phyloP scores from a whole-genome alignment of 2,888 invertebrate species.

The Homarus gammarus region DNA sequence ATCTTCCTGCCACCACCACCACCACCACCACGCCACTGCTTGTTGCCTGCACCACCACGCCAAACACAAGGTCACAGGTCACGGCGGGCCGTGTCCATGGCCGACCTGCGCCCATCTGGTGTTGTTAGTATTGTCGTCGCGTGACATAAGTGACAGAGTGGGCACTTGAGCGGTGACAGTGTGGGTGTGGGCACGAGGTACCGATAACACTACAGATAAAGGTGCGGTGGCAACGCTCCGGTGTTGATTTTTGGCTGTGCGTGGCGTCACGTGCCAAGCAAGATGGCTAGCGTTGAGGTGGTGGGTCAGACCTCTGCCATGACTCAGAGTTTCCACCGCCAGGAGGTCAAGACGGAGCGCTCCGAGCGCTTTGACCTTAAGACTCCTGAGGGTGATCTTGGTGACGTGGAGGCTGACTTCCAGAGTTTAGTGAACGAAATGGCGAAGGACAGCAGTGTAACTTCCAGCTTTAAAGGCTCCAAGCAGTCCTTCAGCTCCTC shows the following conservation, averaged over 20 bases:
- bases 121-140: conserved; percentile 7
- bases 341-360: conserved; percentile 57
- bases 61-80: conserved; percentile 34
- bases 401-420: conserved; percentile 74
- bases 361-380: conserved; percentile 59
- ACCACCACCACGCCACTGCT: conserved; percentile 20
- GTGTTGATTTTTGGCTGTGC: conserved; percentile 17
- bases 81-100: conserved; percentile 43
- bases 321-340: conserved; percentile 69
- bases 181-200: conserved; percentile 37
- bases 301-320: conserved; percentile 70
- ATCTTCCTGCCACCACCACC: conserved; percentile 8
- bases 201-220: conserved; percentile 40
- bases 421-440: conserved; percentile 75
- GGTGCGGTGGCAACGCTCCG: conserved; percentile 49
- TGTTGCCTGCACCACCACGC: conserved; percentile 25
- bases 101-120: conserved; percentile 6
- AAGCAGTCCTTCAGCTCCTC: conserved; percentile 52
- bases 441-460: conserved; percentile 61
- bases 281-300: conserved; percentile 63
- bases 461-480: conserved; percentile 20
- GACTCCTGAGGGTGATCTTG: conserved; percentile 71
- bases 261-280: conserved; percentile 38
- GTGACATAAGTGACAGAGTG: conserved; percentile 28
- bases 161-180: conserved; percentile 32